Base-by-base conservation (phyloP, 2,113 vertebrate genomes). In the Clarias gariepinus region DNA sequence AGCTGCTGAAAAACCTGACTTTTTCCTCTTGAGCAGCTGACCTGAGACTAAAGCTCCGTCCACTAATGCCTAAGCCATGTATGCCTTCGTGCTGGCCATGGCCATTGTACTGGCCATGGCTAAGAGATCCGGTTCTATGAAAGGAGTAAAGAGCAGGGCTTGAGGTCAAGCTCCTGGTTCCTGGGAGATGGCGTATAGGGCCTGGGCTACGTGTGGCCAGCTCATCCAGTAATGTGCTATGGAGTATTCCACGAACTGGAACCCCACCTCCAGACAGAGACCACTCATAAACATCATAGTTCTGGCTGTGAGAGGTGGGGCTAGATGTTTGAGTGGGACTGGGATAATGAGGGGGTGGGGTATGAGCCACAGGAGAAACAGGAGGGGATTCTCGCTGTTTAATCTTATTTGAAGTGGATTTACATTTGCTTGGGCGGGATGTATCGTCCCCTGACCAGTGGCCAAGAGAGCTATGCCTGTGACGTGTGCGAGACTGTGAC, bases 41-140 rank as follows among this genome's bases (percentile, higher is more conserved):
- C 63, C 88, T 88, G 55, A 86, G 76, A 36, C 88, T 89, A 77
- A 84, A 82, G 71, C 86, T 83, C n/a, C 36, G 87, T 64, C 78
- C 87, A 18, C 63, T 55, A 7, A 64, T 63, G 8, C 21, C 86
- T 30, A 87, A 78, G 21, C 71, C 60, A 41, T 68, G 81, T 6
- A 60, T 47, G 6, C 91, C 60, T 21, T 81, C 25, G 58, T 78
- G 91, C 18, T 47, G 88, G 58, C 93, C 80, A 33, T 93, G 94
- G 82, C 96, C 96, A 0, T 97, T 98, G 88, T 97, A 96, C 19
- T 96, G 95, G 47, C 93, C 84, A 58, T 95, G 94, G 82, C 93
- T 91, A 79, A 95, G 93, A 80, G 94, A 95, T 68, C 94, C 91
- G 1, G 92, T 90, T 82, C 94, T 95, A 33, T 94, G 95, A 89